These are phyloP conservation scores for Bombus sylvicola DNA, from an alignment of 1,140 invertebrate species.

Conservation along the genomic window DNA sequence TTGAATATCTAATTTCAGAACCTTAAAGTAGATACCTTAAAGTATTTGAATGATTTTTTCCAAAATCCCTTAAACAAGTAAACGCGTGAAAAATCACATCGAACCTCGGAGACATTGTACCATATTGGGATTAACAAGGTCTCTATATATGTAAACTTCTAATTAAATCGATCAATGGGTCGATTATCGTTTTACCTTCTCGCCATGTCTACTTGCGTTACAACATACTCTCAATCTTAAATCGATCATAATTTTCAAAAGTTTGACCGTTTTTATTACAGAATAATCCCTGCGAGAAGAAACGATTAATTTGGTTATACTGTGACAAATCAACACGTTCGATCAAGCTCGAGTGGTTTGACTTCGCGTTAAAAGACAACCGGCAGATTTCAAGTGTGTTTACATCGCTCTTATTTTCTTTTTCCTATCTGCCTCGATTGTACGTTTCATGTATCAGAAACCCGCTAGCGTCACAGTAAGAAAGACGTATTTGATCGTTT, in stretches of 20 bases:
- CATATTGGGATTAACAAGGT: no score
- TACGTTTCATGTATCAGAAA: not conserved
- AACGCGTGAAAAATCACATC: no score
- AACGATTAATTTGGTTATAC: not conserved
- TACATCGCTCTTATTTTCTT: not conserved
- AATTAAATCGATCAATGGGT: slow-evolving; percentile 1
- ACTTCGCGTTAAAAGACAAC: not conserved
- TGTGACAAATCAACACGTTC: not conserved
- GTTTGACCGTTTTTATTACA: not conserved
- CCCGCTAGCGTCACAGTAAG: not conserved
- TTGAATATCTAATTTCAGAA: not conserved
- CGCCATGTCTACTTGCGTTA: slow-evolving; percentile 2
- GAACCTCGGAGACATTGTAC: not conserved
- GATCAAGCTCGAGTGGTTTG: no score
- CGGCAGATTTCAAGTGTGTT: slow-evolving; percentile 19
- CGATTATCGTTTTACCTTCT: slow-evolving; percentile 34
- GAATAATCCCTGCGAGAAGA: not conserved
- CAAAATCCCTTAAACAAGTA: no score
- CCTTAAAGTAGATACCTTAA: not conserved
- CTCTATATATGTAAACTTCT: not conserved
- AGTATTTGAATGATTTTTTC: not conserved
- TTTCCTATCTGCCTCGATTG: not conserved
- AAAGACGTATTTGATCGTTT: not conserved
- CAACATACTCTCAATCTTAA: not conserved
- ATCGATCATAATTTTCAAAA: not conserved